Conservation (phyloP, 2,113 vertebrate species). For the Siphamia tubifer region DNA sequence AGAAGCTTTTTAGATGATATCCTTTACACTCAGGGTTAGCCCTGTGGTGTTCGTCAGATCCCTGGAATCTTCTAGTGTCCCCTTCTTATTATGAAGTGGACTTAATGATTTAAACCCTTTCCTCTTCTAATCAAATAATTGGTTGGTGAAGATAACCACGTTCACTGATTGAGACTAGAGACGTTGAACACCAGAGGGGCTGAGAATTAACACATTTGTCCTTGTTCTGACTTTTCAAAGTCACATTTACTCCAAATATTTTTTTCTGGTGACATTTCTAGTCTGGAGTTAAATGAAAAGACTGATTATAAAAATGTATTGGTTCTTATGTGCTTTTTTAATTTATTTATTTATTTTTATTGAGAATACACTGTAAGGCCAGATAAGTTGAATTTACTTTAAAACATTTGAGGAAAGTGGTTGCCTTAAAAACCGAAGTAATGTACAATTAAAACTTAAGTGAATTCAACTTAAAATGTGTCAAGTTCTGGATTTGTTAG, state of each 20-base stretch:
- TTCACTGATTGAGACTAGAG: constrained; percentile 58
- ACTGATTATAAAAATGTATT: constrained; percentile 3
- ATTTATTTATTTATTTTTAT: too few species aligned
- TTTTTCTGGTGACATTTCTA: constrained; percentile 11
- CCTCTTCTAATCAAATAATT: constrained; percentile 81
- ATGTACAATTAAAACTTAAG: too few species aligned
- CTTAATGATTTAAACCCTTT: constrained; percentile 71
- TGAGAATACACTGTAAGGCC: too few species aligned
- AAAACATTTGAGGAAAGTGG: too few species aligned
- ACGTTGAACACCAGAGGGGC: constrained; percentile 43
- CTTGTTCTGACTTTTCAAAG: constrained; percentile 63
- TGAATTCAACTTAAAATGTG: too few species aligned
- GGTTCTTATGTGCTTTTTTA: too few species aligned
- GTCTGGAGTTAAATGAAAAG: constrained; percentile 22
- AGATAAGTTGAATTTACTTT: too few species aligned
- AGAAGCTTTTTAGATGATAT: constrained; percentile 49
- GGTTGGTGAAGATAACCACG: constrained; percentile 70
- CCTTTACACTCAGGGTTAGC: constrained; percentile 61
- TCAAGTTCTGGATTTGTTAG: too few species aligned
- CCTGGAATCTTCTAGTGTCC: constrained; percentile 48
- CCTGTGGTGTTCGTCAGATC: constrained; percentile 56
- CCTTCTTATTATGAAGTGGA: constrained; percentile 64
- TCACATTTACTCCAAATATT: constrained; percentile 44
- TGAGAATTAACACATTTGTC: constrained; percentile 56
- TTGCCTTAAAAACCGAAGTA: too few species aligned